A percentile compares a stretch with the other conserved stretches of the same genome.
Conservation (phyloP, 2,888 invertebrate species). For the Spilarctia lutea region DNA sequence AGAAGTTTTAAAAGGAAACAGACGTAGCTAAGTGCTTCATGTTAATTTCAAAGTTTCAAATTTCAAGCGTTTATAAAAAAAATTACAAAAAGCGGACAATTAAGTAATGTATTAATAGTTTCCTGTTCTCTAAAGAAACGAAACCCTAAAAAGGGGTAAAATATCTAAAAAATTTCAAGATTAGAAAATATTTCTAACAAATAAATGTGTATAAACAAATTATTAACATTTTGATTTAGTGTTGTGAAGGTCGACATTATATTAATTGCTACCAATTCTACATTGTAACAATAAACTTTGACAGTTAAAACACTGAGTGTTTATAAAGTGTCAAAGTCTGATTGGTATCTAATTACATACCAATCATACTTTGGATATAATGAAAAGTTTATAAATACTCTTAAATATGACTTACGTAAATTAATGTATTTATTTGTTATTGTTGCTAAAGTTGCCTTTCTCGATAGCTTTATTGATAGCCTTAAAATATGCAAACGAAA, state of each 20-base stretch:
- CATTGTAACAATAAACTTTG: slow-evolving; percentile 8
- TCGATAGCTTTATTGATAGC: slow-evolving; percentile 7
- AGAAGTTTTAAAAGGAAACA: neutral
- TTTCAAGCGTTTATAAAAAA: too few relatives aligned
- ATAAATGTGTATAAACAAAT: slow-evolving; percentile 22
- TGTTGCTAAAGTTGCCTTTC: slow-evolving; percentile 5
- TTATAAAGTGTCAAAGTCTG: slow-evolving; percentile 6
- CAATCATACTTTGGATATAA: neutral
- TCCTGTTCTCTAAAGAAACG: neutral
- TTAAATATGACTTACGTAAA: neutral
- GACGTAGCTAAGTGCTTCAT: neutral
- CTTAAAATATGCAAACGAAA: slow-evolving; percentile 14
- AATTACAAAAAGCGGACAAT: too few relatives aligned
- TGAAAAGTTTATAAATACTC: neutral
- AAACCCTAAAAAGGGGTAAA: neutral
- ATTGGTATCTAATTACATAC: slow-evolving; percentile 9
- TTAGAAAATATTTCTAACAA: slow-evolving; percentile 4
- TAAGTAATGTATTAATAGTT: neutral
- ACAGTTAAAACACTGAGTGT: slow-evolving; percentile 9
- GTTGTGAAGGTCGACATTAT: neutral
- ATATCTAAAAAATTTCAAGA: neutral
- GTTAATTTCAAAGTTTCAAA: neutral
- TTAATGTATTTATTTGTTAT: neutral
- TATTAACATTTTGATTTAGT: slow-evolving; percentile 29
- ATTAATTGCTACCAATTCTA: neutral